phyloP scores from a whole-genome alignment of 2,797 vertebrate species.

The Phoeniculus purpureus region DNA sequence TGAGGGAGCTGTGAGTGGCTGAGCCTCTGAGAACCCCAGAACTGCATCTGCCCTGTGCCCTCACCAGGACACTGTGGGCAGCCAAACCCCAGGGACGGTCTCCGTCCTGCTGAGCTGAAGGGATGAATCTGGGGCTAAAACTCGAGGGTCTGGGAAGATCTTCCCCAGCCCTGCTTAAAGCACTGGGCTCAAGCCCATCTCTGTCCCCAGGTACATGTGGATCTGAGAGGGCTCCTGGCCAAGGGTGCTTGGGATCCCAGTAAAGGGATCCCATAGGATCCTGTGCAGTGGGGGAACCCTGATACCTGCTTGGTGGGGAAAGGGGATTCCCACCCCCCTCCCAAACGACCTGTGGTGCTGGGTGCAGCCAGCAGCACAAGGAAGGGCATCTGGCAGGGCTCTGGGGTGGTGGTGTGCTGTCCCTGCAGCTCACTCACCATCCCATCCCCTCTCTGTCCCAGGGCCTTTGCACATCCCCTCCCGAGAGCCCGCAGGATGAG shows the following conservation, averaged over 20 bases:
- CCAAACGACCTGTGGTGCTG: neutral
- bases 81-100: neutral
- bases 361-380: neutral
- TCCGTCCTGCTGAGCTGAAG: neutral
- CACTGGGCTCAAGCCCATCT: neutral
- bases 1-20: too few species aligned
- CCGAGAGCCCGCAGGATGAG: conserved; percentile 82
- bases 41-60: neutral
- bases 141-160: neutral
- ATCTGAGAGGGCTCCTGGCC: neutral
- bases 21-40: neutral
- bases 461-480: conserved; percentile 85
- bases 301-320: neutral
- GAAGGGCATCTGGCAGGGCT: accelerated
- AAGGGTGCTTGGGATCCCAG: neutral
- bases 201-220: neutral
- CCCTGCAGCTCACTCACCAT: neutral
- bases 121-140: neutral
- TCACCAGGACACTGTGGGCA: neutral
- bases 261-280: neutral
- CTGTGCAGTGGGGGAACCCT: neutral
- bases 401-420: neutral
- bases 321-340: too few species aligned
- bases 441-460: conserved; percentile 25
- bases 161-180: neutral